phyloP scores from a whole-genome alignment of 92 coral and sea anemone species.

The Heteractis magnifica region DNA sequence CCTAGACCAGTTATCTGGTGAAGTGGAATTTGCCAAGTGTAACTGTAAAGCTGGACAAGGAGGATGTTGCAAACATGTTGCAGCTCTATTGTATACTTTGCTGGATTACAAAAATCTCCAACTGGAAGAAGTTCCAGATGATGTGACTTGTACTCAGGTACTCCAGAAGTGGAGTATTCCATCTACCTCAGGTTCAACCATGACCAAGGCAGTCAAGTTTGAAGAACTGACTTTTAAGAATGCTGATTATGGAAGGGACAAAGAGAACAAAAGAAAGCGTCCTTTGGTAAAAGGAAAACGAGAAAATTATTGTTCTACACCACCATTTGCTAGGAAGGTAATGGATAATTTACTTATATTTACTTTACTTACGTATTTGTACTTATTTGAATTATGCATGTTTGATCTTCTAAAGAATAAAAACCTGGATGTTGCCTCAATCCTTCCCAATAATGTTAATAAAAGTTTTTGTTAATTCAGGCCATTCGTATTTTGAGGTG shows the following conservation, averaged over 20 bases:
- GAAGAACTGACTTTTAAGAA: conserved; percentile 22
- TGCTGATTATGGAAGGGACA: conserved; percentile 13
- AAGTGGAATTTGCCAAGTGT: conserved; percentile 55
- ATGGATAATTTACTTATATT: neutral
- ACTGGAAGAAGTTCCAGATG: conserved; percentile 45
- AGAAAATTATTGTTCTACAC: conserved; percentile 43
- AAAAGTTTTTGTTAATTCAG: neutral
- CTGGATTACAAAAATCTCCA: conserved; percentile 53
- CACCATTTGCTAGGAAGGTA: conserved; percentile 59
- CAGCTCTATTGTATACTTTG: conserved; percentile 53
- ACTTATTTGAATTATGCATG: neutral
- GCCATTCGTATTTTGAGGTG: neutral
- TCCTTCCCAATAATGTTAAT: neutral
- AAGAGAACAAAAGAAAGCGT: conserved; percentile 21
- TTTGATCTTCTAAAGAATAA: neutral
- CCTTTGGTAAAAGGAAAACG: conserved; percentile 35
- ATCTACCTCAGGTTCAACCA: conserved; percentile 25
- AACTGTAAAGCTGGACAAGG: conserved; percentile 63
- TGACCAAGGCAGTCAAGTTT: conserved; percentile 50
- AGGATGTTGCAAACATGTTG: conserved; percentile 68
- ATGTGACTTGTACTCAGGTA: conserved; percentile 57
- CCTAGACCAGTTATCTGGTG: conserved; percentile 40
- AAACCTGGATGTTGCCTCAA: neutral
- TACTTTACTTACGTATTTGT: neutral
- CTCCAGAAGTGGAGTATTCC: conserved; percentile 62